phyloP scores from a whole-genome alignment of 2,888 invertebrate species.

The Steinernema carpocapsae region DNA sequence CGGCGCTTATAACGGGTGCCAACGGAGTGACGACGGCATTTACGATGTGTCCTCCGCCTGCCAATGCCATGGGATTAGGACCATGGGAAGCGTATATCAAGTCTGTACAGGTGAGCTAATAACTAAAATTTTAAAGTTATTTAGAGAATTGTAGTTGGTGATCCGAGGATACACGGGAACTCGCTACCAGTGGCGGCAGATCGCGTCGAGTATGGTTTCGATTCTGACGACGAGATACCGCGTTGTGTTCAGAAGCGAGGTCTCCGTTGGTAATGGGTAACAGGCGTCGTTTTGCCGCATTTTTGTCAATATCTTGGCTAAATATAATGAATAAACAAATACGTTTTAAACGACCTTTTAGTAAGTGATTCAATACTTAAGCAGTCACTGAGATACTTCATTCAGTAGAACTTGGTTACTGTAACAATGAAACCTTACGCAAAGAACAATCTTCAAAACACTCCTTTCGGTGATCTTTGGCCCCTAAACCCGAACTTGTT shows the following conservation, averaged over 20 bases:
- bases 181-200: constrained; percentile 4
- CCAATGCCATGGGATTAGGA: constrained; percentile 17
- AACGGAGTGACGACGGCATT: constrained; percentile 24
- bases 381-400: too few relatives aligned
- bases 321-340: too few relatives aligned
- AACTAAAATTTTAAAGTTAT: neutral
- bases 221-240: neutral
- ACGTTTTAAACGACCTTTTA: too few relatives aligned
- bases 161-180: constrained; percentile 18
- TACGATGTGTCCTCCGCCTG: constrained; percentile 27
- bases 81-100: constrained; percentile 18
- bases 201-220: constrained; percentile 4
- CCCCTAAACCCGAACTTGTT: too few relatives aligned
- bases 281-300: neutral
- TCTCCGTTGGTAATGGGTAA: neutral
- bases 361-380: too few relatives aligned
- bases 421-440: too few relatives aligned
- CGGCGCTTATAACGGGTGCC: constrained; percentile 2
- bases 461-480: too few relatives aligned
- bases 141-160: neutral
- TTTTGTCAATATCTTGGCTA: too few relatives aligned
- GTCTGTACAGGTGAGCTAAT: constrained; percentile 7
- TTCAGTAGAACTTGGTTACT: too few relatives aligned
- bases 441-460: too few relatives aligned
- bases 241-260: constrained; percentile 24